Percentiles rank a stretch among this genome's conserved stretches.
These are phyloP conservation scores for Lasioglossum figueresi DNA, from an alignment of 2,888 invertebrate species.

Conservation along the genomic window DNA sequence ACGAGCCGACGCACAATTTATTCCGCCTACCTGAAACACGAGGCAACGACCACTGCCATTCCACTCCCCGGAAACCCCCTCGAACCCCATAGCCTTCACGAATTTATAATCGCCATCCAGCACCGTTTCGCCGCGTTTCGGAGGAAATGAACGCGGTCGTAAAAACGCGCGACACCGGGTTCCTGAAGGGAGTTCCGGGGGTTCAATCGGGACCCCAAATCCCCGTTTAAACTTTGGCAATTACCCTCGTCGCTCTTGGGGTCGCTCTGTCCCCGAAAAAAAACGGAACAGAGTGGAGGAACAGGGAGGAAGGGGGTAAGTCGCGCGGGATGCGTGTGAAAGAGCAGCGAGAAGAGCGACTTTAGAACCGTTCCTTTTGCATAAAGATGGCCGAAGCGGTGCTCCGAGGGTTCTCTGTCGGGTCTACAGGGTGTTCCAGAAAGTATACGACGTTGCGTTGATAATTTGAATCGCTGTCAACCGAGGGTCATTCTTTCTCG, in stretches of 20 bases:
- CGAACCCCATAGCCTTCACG: background rate
- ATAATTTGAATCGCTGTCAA: background rate
- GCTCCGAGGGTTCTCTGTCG: background rate
- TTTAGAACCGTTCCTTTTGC: background rate
- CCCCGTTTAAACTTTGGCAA: constrained; percentile 59
- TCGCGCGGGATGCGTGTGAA: background rate
- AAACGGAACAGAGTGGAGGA: background rate
- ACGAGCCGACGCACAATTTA: constrained; percentile 37
- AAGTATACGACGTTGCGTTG: background rate
- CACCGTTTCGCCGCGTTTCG: background rate
- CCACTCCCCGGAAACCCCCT: background rate
- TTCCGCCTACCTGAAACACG: constrained; percentile 39
- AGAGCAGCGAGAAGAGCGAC: background rate
- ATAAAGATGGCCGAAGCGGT: constrained; percentile 4
- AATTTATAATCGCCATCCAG: constrained; percentile 48
- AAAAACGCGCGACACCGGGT: constrained; percentile 14
- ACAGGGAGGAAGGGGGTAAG: background rate
- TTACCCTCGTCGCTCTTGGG: constrained; percentile 30
- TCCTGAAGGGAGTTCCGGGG: background rate
- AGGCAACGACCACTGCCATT: constrained; percentile 9
- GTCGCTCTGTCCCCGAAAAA: background rate
- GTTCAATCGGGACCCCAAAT: constrained; percentile 1
- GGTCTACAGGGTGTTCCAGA: background rate
- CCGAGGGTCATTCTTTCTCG: too few relatives aligned
- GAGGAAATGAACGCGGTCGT: background rate